Evolutionary conservation across 2,797 vertebrate genomes (phyloP).

Genomic region (Basileuterus tristriatus): DNA sequence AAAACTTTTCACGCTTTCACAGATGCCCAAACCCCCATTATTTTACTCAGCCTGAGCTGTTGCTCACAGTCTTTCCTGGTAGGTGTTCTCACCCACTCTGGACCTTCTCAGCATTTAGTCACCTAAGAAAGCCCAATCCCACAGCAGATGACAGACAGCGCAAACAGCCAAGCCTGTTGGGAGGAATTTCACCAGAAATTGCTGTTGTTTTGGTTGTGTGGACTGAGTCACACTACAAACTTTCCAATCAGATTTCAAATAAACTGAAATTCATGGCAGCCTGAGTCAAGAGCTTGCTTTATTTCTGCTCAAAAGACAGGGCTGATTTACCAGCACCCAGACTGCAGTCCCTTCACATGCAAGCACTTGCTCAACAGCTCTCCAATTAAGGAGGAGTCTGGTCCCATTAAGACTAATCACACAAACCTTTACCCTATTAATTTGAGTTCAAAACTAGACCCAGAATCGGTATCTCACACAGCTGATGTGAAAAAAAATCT

Average conservation of each 20-base stretch:
- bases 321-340: background rate
- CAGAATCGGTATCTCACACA: background rate
- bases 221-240: background rate
- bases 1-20: background rate
- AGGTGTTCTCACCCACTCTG: background rate
- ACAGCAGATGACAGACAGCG: background rate
- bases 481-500: background rate
- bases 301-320: background rate
- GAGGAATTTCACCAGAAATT: background rate
- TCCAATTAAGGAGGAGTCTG: background rate
- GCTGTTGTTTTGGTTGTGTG: background rate
- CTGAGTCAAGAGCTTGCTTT: background rate
- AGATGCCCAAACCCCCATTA: background rate
- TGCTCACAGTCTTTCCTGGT: background rate
- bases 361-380: background rate
- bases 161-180: background rate
- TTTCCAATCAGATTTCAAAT: constrained; percentile 18
- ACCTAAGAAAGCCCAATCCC: background rate
- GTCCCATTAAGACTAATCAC: background rate
- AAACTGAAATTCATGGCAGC: background rate
- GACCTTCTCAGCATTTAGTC: background rate
- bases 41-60: background rate
- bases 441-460: background rate
- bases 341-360: background rate
- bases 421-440: background rate